A percentile compares a stretch with the other conserved stretches of the same genome.
phyloP scores from a whole-genome alignment of 1,140 invertebrate species.

The Drosophila paulistorum region DNA sequence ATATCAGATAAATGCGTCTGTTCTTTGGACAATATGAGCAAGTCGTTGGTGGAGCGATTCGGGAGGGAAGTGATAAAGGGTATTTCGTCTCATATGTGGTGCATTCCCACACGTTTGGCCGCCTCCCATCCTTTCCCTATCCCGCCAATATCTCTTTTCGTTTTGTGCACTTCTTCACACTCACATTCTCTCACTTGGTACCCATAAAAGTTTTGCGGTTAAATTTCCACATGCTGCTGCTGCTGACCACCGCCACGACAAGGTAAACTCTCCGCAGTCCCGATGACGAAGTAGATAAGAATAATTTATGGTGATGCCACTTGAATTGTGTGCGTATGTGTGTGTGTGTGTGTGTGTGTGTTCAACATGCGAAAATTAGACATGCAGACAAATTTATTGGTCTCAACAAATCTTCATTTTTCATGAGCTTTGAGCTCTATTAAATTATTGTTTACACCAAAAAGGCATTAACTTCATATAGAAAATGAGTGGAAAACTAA shows the following conservation, averaged over 20 bases:
- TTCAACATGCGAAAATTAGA: constrained; percentile 73
- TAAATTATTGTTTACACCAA: constrained; percentile 65
- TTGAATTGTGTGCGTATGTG: constrained; percentile 47
- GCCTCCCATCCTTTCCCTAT: not conserved
- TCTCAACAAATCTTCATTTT: constrained; percentile 72
- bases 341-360: constrained; percentile 35
- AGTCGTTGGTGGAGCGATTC: not conserved
- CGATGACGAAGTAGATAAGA: constrained; percentile 77
- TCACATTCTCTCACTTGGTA: constrained; percentile 2
- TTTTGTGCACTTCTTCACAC: constrained; percentile 1
- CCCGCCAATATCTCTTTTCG: not conserved
- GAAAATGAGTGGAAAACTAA: not conserved
- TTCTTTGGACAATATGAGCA: constrained; percentile 67
- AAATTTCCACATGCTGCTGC: constrained; percentile 60
- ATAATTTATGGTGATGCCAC: constrained; percentile 74
- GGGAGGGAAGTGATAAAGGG: constrained; percentile 11
- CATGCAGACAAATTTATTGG: constrained; percentile 79
- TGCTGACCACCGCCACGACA: constrained; percentile 40
- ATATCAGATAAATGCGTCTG: constrained; percentile 78
- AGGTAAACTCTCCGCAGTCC: constrained; percentile 69
- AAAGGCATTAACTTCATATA: constrained; percentile 9
- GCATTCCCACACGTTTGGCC: constrained; percentile 10
- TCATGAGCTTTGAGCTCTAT: constrained; percentile 52
- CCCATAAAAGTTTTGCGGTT: constrained; percentile 62
- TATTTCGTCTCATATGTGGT: not conserved